Evolutionary conservation across 2,888 invertebrate species (phyloP), one percentile per base, ranked within the genome.

Genomic region (Mesodorylaimus sp.): DNA sequence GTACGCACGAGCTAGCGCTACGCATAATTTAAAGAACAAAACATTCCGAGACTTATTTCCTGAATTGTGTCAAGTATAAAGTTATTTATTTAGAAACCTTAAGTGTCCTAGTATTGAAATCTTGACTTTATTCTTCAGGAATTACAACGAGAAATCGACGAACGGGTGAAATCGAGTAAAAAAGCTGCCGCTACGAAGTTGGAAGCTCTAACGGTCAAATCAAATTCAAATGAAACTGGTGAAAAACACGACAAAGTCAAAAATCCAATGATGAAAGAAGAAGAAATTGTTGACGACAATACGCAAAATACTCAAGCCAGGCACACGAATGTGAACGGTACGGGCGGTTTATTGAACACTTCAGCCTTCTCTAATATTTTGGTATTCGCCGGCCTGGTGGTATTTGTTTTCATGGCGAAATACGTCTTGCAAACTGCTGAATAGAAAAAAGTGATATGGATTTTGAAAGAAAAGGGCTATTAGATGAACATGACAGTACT

Each of bases 1-100:
- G 53, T 57, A 72, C 38, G 72, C 73, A 61, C 60, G 61, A 45
- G 66, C 68, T 55, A 93, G 93, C 55, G 74, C 87, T 61, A 81
- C 84, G 66, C 88, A 80, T 66, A 97, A 97, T 72, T 73, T 97
- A 49, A 82, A 80, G 64, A 81, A 91, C 68, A 79, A 80, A 67
- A 79, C 79, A 68, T 95, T 97, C 69, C 81, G 83, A 65, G 89
- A 95, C 66, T 72, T 97, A 45, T 97, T 97, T 70, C 89, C 93
- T 1, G 88, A 89, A 37, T 79, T 83, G 60, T 84, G 82, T 25
- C 76, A 79, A 60, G 83, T 87, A 73, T 24, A 26, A 27, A 29
- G n/a, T 27, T 45, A 24, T 24, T 7, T 21, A 27, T 45, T 45
- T 45, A n/a, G n/a, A n/a, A n/a, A n/a, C n/a, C n/a, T n/a, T n/a